These are phyloP conservation scores for Apamea sordens DNA, from an alignment of 2,888 invertebrate species.

Conservation along the genomic window DNA sequence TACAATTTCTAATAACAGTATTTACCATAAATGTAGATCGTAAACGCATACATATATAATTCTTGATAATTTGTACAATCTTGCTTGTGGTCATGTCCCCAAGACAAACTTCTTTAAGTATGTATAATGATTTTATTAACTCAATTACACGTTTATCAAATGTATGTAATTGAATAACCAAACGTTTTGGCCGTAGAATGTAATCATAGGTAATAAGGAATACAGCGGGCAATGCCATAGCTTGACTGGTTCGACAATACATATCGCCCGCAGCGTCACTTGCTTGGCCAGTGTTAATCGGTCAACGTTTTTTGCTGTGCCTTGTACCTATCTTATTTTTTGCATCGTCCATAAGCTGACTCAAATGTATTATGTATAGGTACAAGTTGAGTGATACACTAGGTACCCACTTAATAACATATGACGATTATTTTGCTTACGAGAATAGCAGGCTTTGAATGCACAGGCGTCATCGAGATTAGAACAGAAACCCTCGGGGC, in stretches of 20 bases:
- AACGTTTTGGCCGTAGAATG: slow-evolving; percentile 52
- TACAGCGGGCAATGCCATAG: slow-evolving; percentile 42
- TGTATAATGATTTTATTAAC: slow-evolving; percentile 59
- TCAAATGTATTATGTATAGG: slow-evolving; percentile 10
- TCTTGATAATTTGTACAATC: slow-evolving; percentile 42
- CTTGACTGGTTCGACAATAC: slow-evolving; percentile 17
- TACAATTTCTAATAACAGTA: slow-evolving; percentile 28
- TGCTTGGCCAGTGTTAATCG: slow-evolving; percentile 27
- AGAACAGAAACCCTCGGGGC: not conserved
- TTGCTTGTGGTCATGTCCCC: slow-evolving; percentile 33
- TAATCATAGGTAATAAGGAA: slow-evolving; percentile 62
- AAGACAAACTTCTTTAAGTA: slow-evolving; percentile 51
- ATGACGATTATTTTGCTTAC: not conserved
- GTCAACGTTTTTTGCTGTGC: slow-evolving; percentile 31
- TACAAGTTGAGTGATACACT: not conserved
- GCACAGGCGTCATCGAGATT: not conserved
- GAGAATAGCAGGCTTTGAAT: not conserved
- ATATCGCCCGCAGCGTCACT: slow-evolving; percentile 47
- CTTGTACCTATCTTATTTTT: slow-evolving; percentile 10
- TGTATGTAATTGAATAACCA: slow-evolving; percentile 61
- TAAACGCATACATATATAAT: not conserved
- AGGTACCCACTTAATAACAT: not conserved
- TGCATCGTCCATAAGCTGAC: slow-evolving; percentile 1
- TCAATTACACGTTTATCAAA: slow-evolving; percentile 60
- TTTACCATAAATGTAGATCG: slow-evolving; percentile 21